Evolutionary conservation across 2,797 vertebrate genomes (phyloP).

Genomic region (Eremophila alpestris): DNA sequence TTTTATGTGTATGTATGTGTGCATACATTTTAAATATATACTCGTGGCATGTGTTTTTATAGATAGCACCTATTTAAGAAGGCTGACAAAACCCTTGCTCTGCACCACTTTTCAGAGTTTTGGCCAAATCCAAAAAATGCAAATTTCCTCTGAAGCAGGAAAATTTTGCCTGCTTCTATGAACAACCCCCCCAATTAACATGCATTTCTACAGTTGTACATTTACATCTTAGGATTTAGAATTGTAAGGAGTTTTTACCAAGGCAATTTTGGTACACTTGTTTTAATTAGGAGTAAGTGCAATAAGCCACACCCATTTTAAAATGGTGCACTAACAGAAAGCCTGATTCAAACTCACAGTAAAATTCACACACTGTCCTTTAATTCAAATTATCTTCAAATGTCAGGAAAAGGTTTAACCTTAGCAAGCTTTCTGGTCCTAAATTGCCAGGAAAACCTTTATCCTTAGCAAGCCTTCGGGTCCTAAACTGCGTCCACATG

Average conservation of each 20-base stretch:
- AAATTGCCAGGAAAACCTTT: not conserved
- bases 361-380: not conserved
- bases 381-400: not conserved
- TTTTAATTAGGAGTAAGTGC: not conserved
- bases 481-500: not conserved
- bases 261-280: rapidly evolving
- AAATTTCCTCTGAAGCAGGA: not conserved
- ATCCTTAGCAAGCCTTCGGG: too few species aligned
- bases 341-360: not conserved
- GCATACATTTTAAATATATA: not conserved
- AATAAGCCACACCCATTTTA: not conserved
- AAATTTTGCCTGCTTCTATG: not conserved
- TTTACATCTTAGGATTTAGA: not conserved
- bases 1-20: not conserved
- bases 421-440: not conserved
- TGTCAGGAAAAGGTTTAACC: not conserved
- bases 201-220: not conserved
- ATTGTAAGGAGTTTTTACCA: not conserved
- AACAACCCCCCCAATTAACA: rapidly evolving
- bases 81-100: not conserved
- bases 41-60: not conserved
- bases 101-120: not conserved
- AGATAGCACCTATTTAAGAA: not conserved
- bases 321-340: not conserved
- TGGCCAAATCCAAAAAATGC: not conserved